Conservation (phyloP, 1,140 invertebrate species). For the Platorchestia sp. region DNA sequence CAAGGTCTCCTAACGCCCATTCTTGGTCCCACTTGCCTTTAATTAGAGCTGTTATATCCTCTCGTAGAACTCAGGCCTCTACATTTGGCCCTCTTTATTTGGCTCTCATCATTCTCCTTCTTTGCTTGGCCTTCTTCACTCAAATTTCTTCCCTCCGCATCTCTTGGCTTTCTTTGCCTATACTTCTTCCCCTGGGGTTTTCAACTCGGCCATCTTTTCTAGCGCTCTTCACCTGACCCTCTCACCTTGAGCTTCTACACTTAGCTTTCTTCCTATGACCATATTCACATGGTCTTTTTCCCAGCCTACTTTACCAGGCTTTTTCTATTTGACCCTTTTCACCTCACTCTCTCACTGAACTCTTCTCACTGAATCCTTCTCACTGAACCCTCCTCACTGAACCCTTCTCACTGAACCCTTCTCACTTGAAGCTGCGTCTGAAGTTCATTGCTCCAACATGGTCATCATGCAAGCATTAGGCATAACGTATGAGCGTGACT, state of each 20-base stretch:
- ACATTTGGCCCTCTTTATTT: background rate
- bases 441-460: too few relatives aligned
- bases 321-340: background rate
- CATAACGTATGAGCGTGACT: too few relatives aligned
- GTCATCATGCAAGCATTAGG: too few relatives aligned
- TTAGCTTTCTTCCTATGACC: background rate
- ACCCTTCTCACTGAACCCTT: background rate
- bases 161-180: too few relatives aligned
- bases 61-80: background rate
- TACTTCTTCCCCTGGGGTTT: background rate
- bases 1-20: background rate
- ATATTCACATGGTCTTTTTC: too few relatives aligned
- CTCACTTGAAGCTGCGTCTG: too few relatives aligned
- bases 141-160: background rate
- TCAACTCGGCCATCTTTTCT: too few relatives aligned
- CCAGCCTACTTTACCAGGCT: too few relatives aligned
- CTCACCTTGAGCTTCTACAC: background rate
- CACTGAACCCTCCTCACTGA: background rate
- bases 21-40: background rate
- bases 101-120: background rate
- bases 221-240: background rate
- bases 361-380: background rate
- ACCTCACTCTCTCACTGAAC: background rate
- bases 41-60: slow-evolving; percentile 35
- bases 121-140: background rate